phyloP scores from a whole-genome alignment of 1,140 invertebrate genomes.

The Pissodes strobi region DNA sequence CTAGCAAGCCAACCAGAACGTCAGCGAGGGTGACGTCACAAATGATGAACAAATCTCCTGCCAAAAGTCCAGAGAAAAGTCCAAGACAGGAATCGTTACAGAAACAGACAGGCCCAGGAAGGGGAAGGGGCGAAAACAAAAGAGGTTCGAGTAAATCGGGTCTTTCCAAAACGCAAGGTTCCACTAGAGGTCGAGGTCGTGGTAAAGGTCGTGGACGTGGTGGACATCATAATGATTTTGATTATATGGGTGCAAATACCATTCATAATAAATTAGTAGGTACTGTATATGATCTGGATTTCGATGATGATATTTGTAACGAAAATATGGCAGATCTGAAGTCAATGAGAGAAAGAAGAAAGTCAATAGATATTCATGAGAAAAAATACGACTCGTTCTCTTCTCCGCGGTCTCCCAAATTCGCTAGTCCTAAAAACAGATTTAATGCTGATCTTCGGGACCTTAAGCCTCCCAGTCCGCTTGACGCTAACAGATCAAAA shows the following conservation, averaged over 20 bases:
- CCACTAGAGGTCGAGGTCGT: constrained; percentile 70
- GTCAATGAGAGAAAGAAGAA: constrained; percentile 77
- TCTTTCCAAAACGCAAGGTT: constrained; percentile 59
- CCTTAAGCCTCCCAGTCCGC: constrained; percentile 51
- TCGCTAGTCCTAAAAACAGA: constrained; percentile 56
- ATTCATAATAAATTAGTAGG: constrained; percentile 80
- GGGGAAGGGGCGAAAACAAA: constrained; percentile 44
- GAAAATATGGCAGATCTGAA: constrained; percentile 78
- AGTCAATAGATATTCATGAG: constrained; percentile 74
- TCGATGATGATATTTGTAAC: constrained; percentile 79
- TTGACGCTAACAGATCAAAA: constrained; percentile 44
- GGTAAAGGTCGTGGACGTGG: constrained; percentile 63
- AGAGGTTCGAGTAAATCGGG: constrained; percentile 56
- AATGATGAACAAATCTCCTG: constrained; percentile 65
- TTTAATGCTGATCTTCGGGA: constrained; percentile 56
- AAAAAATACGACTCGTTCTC: constrained; percentile 63
- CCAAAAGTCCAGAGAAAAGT: constrained; percentile 76
- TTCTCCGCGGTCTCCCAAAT: constrained; percentile 63
- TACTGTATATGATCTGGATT: constrained; percentile 86
- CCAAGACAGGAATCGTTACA: constrained; percentile 59
- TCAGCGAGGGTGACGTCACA: constrained; percentile 66
- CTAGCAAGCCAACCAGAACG: constrained; percentile 67
- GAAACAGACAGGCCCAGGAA: constrained; percentile 35
- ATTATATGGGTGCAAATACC: constrained; percentile 58
- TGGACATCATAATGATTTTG: constrained; percentile 51